Base-by-base conservation (phyloP, 2,888 invertebrate genomes). In the Synanthedon myopaeformis region DNA sequence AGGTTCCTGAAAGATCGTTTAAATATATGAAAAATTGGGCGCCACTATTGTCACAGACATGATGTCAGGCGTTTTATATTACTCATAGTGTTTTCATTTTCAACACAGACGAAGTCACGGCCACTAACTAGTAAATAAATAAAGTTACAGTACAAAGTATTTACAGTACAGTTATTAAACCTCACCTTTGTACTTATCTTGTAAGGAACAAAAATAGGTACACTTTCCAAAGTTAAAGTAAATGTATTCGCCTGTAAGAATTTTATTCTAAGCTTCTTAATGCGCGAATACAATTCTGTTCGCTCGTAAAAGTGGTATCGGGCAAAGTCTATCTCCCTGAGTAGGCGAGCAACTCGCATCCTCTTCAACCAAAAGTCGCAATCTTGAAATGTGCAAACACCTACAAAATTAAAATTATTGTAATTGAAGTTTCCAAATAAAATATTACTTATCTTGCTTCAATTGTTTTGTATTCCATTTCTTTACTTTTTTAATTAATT, bases 301-400 rank as follows among this genome's bases (percentile, higher is more conserved):
- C 73, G 66, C 17, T 77, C 76, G 55, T 85, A 86, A 56, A 74
- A 86, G 54, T 83, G 77, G 57, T 75, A 85, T 11, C 85, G 71
- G 1, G 83, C 85, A 52, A 86, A 79, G 60, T 86, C 86, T 14
- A 86, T 64, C 51, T 84, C 82, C 6, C 86, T 72, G 10, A 85
- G 54, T 23, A 85, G 53, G 55, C 82, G 72, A 1, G 82, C 78
- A 53, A 71, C 49, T 41, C 84, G 75, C 4, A 82, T 69, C 42
- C 58, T 56, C 53, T 63, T 71, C 42, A 81, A 71, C 52, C 54
- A 62, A 14, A 80, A 58, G 54, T 82, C 78, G 57, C 82, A 81
- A 57, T 86, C 82, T 67, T 76, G 77, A 50, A 79, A 72, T n/a
- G 82, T 82, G 50, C 84, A 76, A 13, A 85, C 54, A 41, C 84